Base-by-base conservation (phyloP, 2,888 invertebrate genomes). In the Drymonia ruficornis region DNA sequence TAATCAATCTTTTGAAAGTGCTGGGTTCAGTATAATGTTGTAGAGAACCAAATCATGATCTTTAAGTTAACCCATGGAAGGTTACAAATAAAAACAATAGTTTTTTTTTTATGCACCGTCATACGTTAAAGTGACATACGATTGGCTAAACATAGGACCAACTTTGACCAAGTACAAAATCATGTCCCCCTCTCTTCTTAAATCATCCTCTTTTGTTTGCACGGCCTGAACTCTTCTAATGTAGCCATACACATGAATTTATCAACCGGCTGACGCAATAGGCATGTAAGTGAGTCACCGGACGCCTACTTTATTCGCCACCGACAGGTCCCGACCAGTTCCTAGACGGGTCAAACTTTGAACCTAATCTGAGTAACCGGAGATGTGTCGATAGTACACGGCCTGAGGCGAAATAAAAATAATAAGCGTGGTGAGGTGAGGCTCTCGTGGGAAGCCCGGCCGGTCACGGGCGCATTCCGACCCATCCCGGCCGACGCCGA, bases 341-440 rank as follows among this genome's bases (percentile, higher is more conserved):
- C 66, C 65, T 67, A 71, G 67, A 73, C 72, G 66, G 77, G 72
- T 75, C 76, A 75, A 81, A 77, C 80, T 83, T 69, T 80, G 79
- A 84, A 80, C 83, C 66, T 61, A 65, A 63, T 67, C 57, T 57
- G 51, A 50, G 66, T 65, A 70, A 61, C 64, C 59, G 56, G 57
- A 62, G 76, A 80, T 80, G 71, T 60, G 57, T 63, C 65, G 68
- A 57, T 63, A 56, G 49, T 45, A 34, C 31, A 18, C 18, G 9
- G 44, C 46, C 23, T 15, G 44, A 50, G 47, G 63, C 46, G 52
- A 69, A 76, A 78, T 73, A 81, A 82, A 75, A 80, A 76, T 62
- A 73, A 65, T 68, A 61, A 53, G 47, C 58, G 43, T 58, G 56
- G 36, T 38, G 49, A 57, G 55, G 57, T 55, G 42, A 50, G 43